Conservation (phyloP, 2,113 vertebrate genomes). For the Callipepla squamata region DNA sequence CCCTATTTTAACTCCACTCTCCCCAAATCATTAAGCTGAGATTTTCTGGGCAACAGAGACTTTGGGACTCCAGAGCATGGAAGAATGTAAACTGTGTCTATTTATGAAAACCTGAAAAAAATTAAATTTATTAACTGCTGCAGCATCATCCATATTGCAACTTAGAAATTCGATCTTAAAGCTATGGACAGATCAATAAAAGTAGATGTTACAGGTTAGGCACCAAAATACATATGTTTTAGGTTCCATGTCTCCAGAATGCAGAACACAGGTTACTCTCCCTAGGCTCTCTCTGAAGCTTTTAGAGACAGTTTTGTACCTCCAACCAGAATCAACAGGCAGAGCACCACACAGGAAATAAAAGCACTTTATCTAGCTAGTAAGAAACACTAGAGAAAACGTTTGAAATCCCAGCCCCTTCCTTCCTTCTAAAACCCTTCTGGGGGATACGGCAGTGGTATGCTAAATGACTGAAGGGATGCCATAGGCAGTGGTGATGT, state of each 20-base stretch:
- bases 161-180: not conserved
- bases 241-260: not conserved
- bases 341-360: not conserved
- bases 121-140: not conserved
- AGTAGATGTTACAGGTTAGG: not conserved
- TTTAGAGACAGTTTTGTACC: not conserved
- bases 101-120: not conserved
- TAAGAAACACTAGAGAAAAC: not conserved
- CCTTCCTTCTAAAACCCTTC: not conserved
- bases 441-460: not conserved
- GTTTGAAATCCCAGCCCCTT: not conserved
- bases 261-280: not conserved
- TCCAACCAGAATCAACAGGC: not conserved
- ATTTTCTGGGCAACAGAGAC: not conserved
- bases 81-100: not conserved
- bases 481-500: not conserved
- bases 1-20: not conserved
- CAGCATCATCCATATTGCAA: not conserved
- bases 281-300: not conserved
- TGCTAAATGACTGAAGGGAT: not conserved
- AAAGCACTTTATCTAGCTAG: not conserved
- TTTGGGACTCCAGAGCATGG: not conserved
- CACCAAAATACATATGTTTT: not conserved
- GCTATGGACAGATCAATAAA: not conserved
- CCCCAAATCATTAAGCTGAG: not conserved